These are phyloP conservation scores for Pecten maximus DNA, from an alignment of 2,888 invertebrate genomes.

Conservation along the genomic window DNA sequence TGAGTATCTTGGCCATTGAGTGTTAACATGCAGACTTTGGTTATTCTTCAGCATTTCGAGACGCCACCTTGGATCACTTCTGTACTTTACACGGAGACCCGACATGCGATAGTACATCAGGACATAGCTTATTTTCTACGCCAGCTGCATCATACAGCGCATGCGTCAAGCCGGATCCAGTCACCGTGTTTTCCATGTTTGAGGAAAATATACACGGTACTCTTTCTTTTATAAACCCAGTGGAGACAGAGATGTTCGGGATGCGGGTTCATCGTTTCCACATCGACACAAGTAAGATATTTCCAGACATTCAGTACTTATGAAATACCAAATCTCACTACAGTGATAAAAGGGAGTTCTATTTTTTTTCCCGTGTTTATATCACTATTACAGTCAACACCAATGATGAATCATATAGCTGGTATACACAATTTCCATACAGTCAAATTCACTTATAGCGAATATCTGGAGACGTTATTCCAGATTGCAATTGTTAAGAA, in stretches of 20 bases:
- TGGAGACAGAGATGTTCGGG: not conserved
- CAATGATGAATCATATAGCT: no score
- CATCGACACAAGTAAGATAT: not conserved
- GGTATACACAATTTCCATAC: no score
- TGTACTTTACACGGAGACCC: not conserved
- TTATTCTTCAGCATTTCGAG: not conserved
- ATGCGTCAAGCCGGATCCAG: not conserved
- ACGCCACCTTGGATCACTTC: not conserved
- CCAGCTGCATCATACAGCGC: not conserved
- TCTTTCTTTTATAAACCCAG: not conserved
- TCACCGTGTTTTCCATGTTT: not conserved
- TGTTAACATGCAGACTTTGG: not conserved
- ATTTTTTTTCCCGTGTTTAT: no score
- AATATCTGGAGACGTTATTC: no score
- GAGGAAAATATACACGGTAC: not conserved
- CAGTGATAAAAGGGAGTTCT: no score
- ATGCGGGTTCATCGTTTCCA: conserved; percentile 23
- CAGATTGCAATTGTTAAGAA: no score
- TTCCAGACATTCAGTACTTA: no score
- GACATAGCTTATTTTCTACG: conserved; percentile 16
- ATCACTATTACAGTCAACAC: no score
- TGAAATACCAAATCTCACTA: no score
- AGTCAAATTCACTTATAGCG: no score
- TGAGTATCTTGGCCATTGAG: no score
- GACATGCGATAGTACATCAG: not conserved